These are phyloP conservation scores for Archocentrus centrarchus DNA, from an alignment of 2,113 vertebrate species.

Conservation along the genomic window DNA sequence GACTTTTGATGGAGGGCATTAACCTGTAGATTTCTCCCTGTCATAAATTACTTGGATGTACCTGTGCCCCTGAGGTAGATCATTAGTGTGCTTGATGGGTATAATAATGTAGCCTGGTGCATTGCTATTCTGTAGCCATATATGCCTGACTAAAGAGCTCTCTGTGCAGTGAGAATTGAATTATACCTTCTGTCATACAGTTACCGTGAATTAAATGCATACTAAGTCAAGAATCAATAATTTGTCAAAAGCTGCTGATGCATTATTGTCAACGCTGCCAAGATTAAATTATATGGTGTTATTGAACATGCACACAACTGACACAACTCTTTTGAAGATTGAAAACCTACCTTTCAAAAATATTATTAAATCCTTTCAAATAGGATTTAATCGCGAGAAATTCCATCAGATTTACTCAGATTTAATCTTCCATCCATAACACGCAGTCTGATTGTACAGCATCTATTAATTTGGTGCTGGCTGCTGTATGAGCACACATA, in stretches of 20 bases:
- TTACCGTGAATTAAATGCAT: conserved; percentile 65
- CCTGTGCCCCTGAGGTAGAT: conserved; percentile 69
- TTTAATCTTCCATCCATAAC: neutral
- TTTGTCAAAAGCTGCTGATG: conserved; percentile 67
- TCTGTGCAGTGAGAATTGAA: conserved; percentile 59
- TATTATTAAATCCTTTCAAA: conserved; percentile 40
- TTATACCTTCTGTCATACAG: conserved; percentile 63
- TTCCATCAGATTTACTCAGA: conserved; percentile 27
- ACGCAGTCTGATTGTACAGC: neutral
- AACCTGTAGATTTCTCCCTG: conserved; percentile 70
- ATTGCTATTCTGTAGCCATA: conserved; percentile 49
- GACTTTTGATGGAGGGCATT: conserved; percentile 65
- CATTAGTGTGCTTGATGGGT: conserved; percentile 76
- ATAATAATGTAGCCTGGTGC: conserved; percentile 59
- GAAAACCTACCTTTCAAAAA: conserved; percentile 18
- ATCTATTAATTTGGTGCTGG: neutral
- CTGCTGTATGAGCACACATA: neutral
- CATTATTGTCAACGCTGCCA: conserved; percentile 52
- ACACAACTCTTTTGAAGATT: conserved; percentile 28
- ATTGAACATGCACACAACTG: conserved; percentile 38
- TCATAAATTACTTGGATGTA: conserved; percentile 67
- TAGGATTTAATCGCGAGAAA: conserved; percentile 41
- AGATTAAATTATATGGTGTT: conserved; percentile 38
- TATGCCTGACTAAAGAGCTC: conserved; percentile 59
- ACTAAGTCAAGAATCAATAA: conserved; percentile 59